Percentiles rank a stretch among this genome's conserved stretches.
These are phyloP conservation scores for Astyanax mexicanus DNA, from an alignment of 2,797 vertebrate species.

Conservation along the genomic window DNA sequence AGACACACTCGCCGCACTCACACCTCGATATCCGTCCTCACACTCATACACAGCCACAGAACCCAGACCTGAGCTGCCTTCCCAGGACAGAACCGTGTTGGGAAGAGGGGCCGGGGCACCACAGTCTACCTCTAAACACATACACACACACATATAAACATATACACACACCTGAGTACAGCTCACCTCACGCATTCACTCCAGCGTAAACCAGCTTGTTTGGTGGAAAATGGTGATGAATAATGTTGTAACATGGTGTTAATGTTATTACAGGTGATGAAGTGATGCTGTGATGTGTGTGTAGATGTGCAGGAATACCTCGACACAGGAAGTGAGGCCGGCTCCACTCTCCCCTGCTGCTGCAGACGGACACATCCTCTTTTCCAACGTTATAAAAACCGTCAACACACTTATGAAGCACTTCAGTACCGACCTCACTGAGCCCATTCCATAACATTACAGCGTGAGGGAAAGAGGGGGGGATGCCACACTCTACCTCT, in stretches of 20 bases:
- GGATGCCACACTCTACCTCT: conserved; percentile 81
- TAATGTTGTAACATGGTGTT: too few relatives aligned
- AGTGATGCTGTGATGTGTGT: neutral
- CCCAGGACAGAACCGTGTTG: conserved; percentile 69
- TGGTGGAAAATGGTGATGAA: too few relatives aligned
- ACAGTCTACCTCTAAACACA: conserved; percentile 76
- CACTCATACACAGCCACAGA: conserved; percentile 75
- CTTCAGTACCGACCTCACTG: conserved; percentile 69
- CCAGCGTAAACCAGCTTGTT: too few relatives aligned
- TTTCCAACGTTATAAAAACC: conserved; percentile 75
- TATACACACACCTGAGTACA: neutral
- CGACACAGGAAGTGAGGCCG: conserved; percentile 77
- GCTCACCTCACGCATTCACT: too few relatives aligned
- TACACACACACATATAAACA: conserved; percentile 8
- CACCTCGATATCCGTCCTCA: conserved; percentile 69
- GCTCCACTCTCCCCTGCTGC: conserved; percentile 80
- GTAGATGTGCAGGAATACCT: conserved; percentile 70
- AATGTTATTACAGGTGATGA: neutral
- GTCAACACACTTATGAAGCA: conserved; percentile 78
- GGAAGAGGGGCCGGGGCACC: conserved; percentile 66
- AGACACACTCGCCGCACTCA: conserved; percentile 62
- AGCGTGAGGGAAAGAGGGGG: conserved; percentile 73
- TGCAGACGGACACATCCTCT: conserved; percentile 76
- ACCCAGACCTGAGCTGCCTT: conserved; percentile 67
- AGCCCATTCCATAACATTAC: conserved; percentile 78